Base-by-base conservation (phyloP, 2,888 invertebrate genomes). In the Athetis lepigone region DNA sequence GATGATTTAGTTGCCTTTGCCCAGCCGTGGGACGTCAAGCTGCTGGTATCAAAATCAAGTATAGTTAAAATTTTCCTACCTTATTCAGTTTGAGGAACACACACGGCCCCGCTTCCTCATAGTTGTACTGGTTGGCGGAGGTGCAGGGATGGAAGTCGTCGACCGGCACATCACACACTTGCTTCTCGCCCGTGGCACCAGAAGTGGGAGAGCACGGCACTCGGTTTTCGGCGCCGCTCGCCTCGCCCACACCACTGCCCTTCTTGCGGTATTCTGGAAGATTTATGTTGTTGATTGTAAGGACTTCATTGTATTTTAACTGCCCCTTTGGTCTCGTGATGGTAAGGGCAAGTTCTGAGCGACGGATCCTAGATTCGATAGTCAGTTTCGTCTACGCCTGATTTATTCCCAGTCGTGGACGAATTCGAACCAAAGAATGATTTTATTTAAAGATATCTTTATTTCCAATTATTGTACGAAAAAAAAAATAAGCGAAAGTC, bases 61-160 rank as follows among this genome's bases (percentile, higher is more conserved):
- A 6, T 25, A 6, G 25, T 25, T 25, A 25, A 25, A 25, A 25
- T 16, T 19, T 7, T 18, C 42, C 25, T 16, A 98, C 98, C 97
- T 98, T 98, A 92, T 99, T 99, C 81, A 99, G 95, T 92, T 99
- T 99, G 80, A 99, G 96, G 95, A 99, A 97, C 89, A 99, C 97
- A 92, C 99, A 99, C 16, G 99, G 99, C 61, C 97, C 97, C 64
- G 97, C 98, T 79, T 96, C 96, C 77, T 97, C 96, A 92, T 97
- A 99, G 87, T 98, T 99, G 93, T 97, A 99, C 83, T 97, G 96
- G 78, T 97, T 96, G 33, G 96, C 95, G 63, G 96, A 95, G 67
- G 97, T 96, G 94, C 99, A 99, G 50, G 97, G 97, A 47, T 96
- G 95, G 95, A 98, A 98, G 60, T 95, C 93, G 55, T 96, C 92